phyloP scores from a whole-genome alignment of 2,113 vertebrate genomes.

The Xiphias gladius region DNA sequence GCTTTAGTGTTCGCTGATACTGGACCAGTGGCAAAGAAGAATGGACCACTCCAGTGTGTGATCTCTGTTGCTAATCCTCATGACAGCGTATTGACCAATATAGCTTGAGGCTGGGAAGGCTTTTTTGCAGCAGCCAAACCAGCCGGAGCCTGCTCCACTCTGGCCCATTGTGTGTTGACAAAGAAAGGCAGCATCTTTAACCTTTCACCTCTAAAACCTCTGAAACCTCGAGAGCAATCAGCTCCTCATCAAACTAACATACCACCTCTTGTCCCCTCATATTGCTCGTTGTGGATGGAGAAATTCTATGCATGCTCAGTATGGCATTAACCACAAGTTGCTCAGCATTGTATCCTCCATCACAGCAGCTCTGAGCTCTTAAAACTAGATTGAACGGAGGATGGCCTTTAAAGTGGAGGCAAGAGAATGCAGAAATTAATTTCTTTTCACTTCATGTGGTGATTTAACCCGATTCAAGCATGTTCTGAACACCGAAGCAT shows the following conservation, averaged over 20 bases:
- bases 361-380: neutral
- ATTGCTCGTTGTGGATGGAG: constrained; percentile 20
- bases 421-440: neutral
- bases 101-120: constrained; percentile 64
- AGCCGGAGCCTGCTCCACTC: constrained; percentile 58
- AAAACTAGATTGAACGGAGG: neutral
- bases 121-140: constrained; percentile 61
- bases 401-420: neutral
- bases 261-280: constrained; percentile 31
- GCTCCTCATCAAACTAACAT: constrained; percentile 72
- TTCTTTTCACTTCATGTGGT: neutral
- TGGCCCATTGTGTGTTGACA: constrained; percentile 76
- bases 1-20: constrained; percentile 41
- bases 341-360: constrained; percentile 4
- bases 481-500: neutral
- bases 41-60: constrained; percentile 72
- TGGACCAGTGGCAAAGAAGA: constrained; percentile 48
- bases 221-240: constrained; percentile 73
- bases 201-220: constrained; percentile 78
- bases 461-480: neutral
- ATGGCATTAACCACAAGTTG: constrained; percentile 10
- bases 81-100: constrained; percentile 75
- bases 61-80: constrained; percentile 76
- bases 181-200: constrained; percentile 81
- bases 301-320: constrained; percentile 19